Percentiles rank a stretch among this genome's conserved stretches.
Conservation (phyloP, 2,888 invertebrate species). For the Neoscelio sp. region DNA sequence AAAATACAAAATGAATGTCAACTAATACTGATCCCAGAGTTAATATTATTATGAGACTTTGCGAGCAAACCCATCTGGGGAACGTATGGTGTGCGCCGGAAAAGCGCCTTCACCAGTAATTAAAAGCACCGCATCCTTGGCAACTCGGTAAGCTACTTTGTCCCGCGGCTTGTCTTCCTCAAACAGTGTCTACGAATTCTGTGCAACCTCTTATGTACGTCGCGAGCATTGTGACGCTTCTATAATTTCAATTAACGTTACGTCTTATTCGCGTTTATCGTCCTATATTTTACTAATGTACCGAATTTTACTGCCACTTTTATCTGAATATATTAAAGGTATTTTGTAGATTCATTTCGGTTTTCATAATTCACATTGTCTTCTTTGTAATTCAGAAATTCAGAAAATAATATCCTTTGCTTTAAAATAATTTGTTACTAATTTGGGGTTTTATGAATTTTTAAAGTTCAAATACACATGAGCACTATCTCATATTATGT, state of each 20-base stretch:
- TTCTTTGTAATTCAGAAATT: too few relatives aligned
- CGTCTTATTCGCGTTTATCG: conserved; percentile 50
- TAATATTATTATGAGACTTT: conserved; percentile 40
- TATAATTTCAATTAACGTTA: conserved; percentile 58
- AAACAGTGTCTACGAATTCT: conserved; percentile 48
- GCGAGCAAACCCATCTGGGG: conserved; percentile 33
- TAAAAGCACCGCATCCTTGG: conserved; percentile 74
- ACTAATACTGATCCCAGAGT: conserved; percentile 37
- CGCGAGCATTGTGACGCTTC: conserved; percentile 59
- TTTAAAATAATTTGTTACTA: too few relatives aligned
- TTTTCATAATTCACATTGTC: too few relatives aligned
- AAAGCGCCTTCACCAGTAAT: conserved; percentile 76
- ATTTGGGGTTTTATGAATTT: too few relatives aligned
- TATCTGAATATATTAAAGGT: too few relatives aligned
- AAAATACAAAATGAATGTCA: conserved; percentile 34
- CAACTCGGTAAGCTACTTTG: conserved; percentile 62
- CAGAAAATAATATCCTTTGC: too few relatives aligned
- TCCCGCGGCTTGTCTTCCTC: conserved; percentile 55
- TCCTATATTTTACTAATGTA: conserved; percentile 26
- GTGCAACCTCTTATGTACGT: conserved; percentile 49
- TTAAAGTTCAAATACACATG: too few relatives aligned
- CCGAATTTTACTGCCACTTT: conserved; percentile 24
- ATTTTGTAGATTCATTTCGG: too few relatives aligned
- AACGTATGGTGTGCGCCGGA: conserved; percentile 72
- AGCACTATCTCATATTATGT: too few relatives aligned